A percentile compares a stretch with the other conserved stretches of the same genome.
phyloP scores from a whole-genome alignment of 2,888 invertebrate species.

The Hemicrepidius hirtus region DNA sequence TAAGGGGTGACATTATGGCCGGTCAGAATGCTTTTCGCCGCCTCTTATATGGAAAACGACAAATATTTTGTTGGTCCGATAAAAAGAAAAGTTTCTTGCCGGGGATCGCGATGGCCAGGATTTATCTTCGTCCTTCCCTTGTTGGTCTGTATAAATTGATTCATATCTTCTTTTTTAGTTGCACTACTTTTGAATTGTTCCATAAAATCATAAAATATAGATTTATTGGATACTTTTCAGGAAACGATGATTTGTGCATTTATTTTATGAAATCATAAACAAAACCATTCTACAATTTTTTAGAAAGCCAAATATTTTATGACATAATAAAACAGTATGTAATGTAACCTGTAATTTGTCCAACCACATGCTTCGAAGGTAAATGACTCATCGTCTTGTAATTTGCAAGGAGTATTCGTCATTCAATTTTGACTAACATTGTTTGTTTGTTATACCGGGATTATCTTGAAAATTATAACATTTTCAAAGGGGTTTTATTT shows the following conservation, averaged over 20 bases:
- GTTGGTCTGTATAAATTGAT: slow-evolving; percentile 55
- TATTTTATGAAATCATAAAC: too few relatives aligned
- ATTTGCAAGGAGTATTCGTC: too few relatives aligned
- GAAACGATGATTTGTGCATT: not conserved
- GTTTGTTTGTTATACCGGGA: too few relatives aligned
- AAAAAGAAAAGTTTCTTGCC: slow-evolving; percentile 60
- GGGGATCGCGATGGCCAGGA: slow-evolving; percentile 60
- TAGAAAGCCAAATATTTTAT: not conserved
- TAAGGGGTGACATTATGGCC: slow-evolving; percentile 64
- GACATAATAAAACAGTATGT: not conserved
- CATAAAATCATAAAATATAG: not conserved
- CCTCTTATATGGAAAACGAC: slow-evolving; percentile 56
- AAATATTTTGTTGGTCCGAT: slow-evolving; percentile 53
- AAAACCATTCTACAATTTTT: too few relatives aligned
- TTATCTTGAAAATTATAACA: too few relatives aligned
- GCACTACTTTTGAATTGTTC: slow-evolving; percentile 30
- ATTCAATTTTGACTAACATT: too few relatives aligned
- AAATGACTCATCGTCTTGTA: too few relatives aligned
- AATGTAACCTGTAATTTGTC: too few relatives aligned
- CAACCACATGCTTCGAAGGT: too few relatives aligned
- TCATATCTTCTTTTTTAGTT: slow-evolving; percentile 49
- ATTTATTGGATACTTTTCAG: not conserved
- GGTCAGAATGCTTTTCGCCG: slow-evolving; percentile 58
- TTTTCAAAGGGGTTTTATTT: too few relatives aligned
- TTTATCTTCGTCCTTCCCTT: slow-evolving; percentile 59